Evolutionary conservation across 1,140 invertebrate genomes (phyloP), one percentile per base, ranked within the genome.

Genomic region (Drosophila orena): DNA sequence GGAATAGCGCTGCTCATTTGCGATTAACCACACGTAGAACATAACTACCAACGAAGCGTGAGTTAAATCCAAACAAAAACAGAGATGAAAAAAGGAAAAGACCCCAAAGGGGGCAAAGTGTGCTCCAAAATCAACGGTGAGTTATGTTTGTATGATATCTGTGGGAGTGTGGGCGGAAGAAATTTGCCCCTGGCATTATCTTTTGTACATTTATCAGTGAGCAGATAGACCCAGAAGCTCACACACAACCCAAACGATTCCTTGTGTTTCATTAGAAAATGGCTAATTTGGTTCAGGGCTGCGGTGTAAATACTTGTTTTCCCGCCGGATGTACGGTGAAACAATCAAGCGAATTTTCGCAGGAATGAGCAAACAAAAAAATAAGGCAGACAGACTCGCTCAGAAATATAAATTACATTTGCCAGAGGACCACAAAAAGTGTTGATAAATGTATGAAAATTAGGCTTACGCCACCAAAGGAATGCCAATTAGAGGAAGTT

Each of bases 1-100:
- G 78, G 59, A 85, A 70, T 43, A 49, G 64, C 46, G 52, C 60
- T 85, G 73, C 83, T 85, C 81, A 88, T 85, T 86, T 78, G 81
- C 62, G 81, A 85, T 85, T 85, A 85, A 86, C 78, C 83, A 60
- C 81, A 85, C 81, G 81, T 85, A 85, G 55, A 74, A 55, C 78
- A 81, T 79, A 74, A 79, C 77, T 77, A 81, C 72, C 76, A 55
- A 75, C 53, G 76, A 27, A 71, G 68, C 52, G 64, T 37, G 43
- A 35, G 65, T 35, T 52, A 38, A 58, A 43, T 15, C 53, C 37
- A 56, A 35, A 71, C 47, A 38, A 68, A 64, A 46, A 40, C 47
- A 46, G 12, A 58, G 30, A 56, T 49, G 35, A 42, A 65, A 58
- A 17, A 55, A 59, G 34, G n/a, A 4, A 5, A 11, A 17, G 15